phyloP scores from a whole-genome alignment of 2,888 invertebrate genomes.

The Erebia palarica region DNA sequence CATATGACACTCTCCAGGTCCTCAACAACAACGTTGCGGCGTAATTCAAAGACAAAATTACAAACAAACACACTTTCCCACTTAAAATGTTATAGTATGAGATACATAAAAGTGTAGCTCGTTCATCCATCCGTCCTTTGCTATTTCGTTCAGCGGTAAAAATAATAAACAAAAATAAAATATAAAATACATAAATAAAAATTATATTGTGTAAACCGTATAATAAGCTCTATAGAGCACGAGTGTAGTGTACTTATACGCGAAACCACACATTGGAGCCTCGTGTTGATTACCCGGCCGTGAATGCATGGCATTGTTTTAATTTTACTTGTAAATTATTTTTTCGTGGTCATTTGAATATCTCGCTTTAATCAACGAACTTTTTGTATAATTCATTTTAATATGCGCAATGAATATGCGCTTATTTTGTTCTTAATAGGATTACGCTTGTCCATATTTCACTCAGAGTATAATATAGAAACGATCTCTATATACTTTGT shows the following conservation, averaged over 20 bases:
- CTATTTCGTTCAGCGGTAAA: no score
- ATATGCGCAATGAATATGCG: background rate
- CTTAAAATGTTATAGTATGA: no score
- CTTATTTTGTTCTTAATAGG: background rate
- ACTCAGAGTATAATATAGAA: background rate
- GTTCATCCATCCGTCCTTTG: no score
- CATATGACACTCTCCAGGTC: no score
- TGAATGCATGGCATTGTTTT: constrained; percentile 20
- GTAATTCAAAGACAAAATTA: no score
- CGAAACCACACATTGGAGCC: constrained; percentile 21
- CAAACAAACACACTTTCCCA: no score
- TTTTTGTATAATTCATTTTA: background rate
- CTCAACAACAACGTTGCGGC: no score
- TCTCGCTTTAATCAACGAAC: background rate
- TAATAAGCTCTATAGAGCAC: background rate
- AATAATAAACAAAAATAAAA: no score
- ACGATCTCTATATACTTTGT: no score
- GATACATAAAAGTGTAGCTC: no score
- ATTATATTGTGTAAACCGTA: background rate
- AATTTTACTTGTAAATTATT: constrained; percentile 12
- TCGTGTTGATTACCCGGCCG: constrained; percentile 20
- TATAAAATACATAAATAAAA: background rate
- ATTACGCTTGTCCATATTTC: background rate
- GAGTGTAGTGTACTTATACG: constrained; percentile 8
- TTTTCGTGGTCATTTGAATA: background rate